Evolutionary conservation across 2,888 invertebrate species (phyloP).

Genomic region (Epirrhoe tristata): DNA sequence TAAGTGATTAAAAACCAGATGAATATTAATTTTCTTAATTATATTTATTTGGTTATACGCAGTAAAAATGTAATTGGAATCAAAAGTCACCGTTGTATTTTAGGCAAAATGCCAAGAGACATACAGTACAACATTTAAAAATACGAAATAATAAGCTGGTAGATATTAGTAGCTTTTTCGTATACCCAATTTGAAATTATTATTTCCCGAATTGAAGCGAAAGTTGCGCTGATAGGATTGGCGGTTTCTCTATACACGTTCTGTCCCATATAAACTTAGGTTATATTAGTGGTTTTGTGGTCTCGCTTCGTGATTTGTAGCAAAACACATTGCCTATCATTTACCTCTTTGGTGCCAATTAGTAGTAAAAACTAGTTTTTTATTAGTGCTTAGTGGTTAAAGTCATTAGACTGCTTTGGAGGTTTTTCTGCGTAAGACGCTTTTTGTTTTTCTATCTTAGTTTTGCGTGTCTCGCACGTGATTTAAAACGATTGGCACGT

Average conservation of each 20-base stretch:
- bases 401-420: constrained; percentile 11
- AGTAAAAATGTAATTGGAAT: not conserved
- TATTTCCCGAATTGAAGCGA: not conserved
- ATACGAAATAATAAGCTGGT: not conserved
- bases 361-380: constrained; percentile 21
- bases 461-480: not conserved
- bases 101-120: not conserved
- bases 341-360: constrained; percentile 21
- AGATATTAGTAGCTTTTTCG: not conserved
- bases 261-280: not conserved
- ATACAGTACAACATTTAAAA: not conserved
- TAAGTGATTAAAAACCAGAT: not conserved
- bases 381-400: constrained; percentile 3
- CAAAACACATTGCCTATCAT: constrained; percentile 16
- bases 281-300: constrained; percentile 13
- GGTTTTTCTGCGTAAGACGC: constrained; percentile 13
- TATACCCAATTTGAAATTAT: not conserved
- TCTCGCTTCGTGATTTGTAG: constrained; percentile 19
- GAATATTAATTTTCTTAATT: not conserved
- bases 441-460: constrained; percentile 13
- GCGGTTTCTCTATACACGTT: not conserved
- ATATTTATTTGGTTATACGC: not conserved
- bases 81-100: not conserved
- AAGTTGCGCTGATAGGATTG: not conserved
- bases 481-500: not conserved